phyloP scores from a whole-genome alignment of 2,113 vertebrate species.

The Chamaea fasciata region DNA sequence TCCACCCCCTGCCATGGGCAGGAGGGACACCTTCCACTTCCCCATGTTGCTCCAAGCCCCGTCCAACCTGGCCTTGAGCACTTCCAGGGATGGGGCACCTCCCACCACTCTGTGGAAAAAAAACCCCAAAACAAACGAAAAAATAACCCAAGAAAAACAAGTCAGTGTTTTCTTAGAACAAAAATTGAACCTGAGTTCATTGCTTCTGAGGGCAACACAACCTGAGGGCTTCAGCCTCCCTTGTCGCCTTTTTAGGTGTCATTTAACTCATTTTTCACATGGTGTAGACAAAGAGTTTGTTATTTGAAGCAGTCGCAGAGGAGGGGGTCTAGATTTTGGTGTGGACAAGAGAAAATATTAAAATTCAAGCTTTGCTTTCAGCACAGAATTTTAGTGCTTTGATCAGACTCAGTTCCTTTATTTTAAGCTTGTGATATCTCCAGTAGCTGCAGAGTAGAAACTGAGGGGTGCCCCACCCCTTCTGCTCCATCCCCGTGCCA shows the following conservation, averaged over 20 bases:
- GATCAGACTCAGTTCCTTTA: background rate
- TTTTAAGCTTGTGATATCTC: background rate
- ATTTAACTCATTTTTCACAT: background rate
- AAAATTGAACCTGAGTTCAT: background rate
- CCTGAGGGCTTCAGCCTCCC: background rate
- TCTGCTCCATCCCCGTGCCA: background rate
- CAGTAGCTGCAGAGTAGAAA: background rate
- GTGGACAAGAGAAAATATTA: background rate
- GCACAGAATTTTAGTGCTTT: background rate
- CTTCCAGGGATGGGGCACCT: background rate
- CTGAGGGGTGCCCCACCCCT: background rate
- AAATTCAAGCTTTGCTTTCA: background rate
- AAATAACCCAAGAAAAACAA: background rate
- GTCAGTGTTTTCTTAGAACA: background rate
- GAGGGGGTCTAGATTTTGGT: background rate
- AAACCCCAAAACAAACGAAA: background rate
- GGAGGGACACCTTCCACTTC: background rate
- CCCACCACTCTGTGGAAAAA: background rate
- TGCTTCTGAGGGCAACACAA: background rate
- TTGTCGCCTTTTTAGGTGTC: background rate
- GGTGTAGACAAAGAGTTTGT: background rate
- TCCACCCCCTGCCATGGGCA: background rate
- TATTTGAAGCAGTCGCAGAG: background rate
- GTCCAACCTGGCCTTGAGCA: background rate
- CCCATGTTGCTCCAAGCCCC: background rate